These are phyloP conservation scores for Sturnus vulgaris DNA, from an alignment of 2,113 vertebrate species.

Conservation along the genomic window DNA sequence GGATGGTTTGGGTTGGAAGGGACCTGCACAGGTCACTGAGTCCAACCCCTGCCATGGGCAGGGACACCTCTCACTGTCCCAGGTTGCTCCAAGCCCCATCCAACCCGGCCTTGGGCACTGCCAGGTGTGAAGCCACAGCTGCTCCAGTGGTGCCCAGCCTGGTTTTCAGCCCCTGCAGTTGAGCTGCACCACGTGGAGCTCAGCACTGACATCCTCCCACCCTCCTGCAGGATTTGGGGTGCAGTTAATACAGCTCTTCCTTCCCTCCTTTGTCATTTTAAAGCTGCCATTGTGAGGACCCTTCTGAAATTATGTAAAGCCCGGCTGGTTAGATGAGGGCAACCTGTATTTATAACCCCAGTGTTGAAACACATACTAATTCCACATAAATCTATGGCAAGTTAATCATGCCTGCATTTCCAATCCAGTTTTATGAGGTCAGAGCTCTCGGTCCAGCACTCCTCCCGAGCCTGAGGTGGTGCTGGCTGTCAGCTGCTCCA, in stretches of 20 bases:
- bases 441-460: slow-evolving; percentile 20
- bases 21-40: neutral
- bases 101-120: neutral
- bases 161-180: neutral
- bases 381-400: slow-evolving; percentile 73
- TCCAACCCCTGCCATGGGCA: neutral
- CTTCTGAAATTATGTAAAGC: slow-evolving; percentile 34
- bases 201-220: neutral
- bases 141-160: neutral
- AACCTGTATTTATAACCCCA: slow-evolving; percentile 68
- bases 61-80: neutral
- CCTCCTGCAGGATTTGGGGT: neutral
- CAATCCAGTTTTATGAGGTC: slow-evolving; percentile 62
- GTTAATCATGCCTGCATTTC: slow-evolving; percentile 80
- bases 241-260: neutral
- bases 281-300: slow-evolving; percentile 71
- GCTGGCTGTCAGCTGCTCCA: neutral
- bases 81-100: neutral
- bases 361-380: slow-evolving; percentile 78
- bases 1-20: neutral
- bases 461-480: neutral
- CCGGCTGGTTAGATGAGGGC: slow-evolving; percentile 20
- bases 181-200: rapidly evolving
- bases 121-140: neutral
- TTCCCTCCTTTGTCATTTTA: slow-evolving; percentile 73